These are phyloP conservation scores for Eupsilia transversa DNA, from an alignment of 2,888 invertebrate species.

Conservation along the genomic window DNA sequence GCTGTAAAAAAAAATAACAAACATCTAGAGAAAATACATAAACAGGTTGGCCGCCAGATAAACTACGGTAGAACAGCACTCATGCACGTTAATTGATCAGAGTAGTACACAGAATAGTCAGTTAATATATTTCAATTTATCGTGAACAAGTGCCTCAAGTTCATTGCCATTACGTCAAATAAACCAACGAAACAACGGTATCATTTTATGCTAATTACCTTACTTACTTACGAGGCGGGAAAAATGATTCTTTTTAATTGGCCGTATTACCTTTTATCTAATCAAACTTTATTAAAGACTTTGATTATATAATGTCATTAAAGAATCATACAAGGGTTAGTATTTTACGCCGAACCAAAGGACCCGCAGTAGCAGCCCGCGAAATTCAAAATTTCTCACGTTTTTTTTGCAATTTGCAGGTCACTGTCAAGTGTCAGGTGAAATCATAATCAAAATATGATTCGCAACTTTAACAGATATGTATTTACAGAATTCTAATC, in stretches of 20 bases:
- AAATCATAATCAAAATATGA: too few relatives aligned
- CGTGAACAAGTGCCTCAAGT: neutral
- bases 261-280: neutral
- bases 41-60: neutral
- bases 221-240: neutral
- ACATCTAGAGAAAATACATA: constrained; percentile 1
- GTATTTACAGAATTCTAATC: too few relatives aligned
- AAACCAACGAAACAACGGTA: constrained; percentile 9
- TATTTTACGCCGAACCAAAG: neutral
- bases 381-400: too few relatives aligned
- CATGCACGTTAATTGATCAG: constrained; percentile 1
- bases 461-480: too few relatives aligned
- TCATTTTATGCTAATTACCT: constrained; percentile 14
- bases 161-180: constrained; percentile 16
- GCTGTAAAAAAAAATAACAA: too few relatives aligned
- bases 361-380: too few relatives aligned
- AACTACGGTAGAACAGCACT: neutral
- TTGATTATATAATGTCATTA: too few relatives aligned
- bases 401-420: too few relatives aligned
- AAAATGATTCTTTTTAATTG: constrained; percentile 3
- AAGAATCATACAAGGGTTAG: neutral
- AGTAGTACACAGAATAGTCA: constrained; percentile 20
- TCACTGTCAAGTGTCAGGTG: too few relatives aligned
- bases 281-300: neutral
- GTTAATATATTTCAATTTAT: constrained; percentile 47